Percentiles rank a stretch among this genome's conserved stretches.
These are phyloP conservation scores for Brachirus orientalis DNA, from an alignment of 2,113 vertebrate species.

Conservation along the genomic window DNA sequence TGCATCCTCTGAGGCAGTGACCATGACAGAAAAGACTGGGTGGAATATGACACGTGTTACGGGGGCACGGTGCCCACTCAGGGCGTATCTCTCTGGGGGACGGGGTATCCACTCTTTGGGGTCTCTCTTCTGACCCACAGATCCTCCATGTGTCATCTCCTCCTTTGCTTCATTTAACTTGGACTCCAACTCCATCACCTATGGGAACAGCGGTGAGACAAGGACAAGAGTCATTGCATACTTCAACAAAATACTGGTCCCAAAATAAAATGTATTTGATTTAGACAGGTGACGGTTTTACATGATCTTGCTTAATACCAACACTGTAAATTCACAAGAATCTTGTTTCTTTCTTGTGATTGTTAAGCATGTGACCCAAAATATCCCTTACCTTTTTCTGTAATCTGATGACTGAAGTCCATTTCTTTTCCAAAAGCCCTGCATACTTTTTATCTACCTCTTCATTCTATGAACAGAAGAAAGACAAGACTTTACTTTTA, in stretches of 20 bases:
- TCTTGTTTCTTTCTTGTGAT: not conserved
- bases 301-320: no score
- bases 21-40: slow-evolving; percentile 99
- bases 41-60: slow-evolving; percentile 99
- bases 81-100: slow-evolving; percentile 95
- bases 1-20: slow-evolving; percentile 98
- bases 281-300: no score
- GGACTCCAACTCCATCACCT: slow-evolving; percentile 99
- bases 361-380: not conserved
- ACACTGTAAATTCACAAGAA: not conserved
- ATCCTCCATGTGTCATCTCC: slow-evolving; percentile 96
- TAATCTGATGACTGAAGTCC: slow-evolving; percentile 99
- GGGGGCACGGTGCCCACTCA: slow-evolving; percentile 97
- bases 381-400: slow-evolving; percentile 92
- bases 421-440: slow-evolving; percentile 99
- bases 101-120: slow-evolving; percentile 99
- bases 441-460: slow-evolving; percentile 99
- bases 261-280: no score
- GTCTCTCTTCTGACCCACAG: slow-evolving; percentile 96
- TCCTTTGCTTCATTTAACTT: slow-evolving; percentile 99
- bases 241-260: no score
- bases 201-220: not conserved
- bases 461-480: slow-evolving; percentile 88
- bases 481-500: no score
- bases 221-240: not conserved